Evolutionary conservation across 2,797 vertebrate genomes (phyloP), one percentile per base, ranked within the genome.

Genomic region (Poliocrania exsul): DNA sequence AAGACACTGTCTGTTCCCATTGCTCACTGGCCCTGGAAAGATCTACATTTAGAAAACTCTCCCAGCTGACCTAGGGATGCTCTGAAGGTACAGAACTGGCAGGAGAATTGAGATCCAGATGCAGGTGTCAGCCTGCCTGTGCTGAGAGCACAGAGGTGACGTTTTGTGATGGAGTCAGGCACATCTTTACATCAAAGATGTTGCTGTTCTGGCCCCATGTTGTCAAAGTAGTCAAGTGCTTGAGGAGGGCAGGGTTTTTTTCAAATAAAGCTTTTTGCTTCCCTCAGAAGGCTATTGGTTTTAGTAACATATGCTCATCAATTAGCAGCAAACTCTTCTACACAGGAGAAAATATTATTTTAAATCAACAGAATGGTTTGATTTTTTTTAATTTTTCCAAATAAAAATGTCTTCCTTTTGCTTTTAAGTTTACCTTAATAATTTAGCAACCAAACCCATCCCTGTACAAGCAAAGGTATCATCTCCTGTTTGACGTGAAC

Each of bases 1-100:
- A 90, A 61, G 61, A 77, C 61, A 11, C 62, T 61, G 80, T 74
- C 84, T 77, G 49, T 46, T 91, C 78, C 91, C 16, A 23, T 62
- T 54, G 57, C 70, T 62, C 1, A 0, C 17, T 0, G 0, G 56
- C 25, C 35, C 49, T 25, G 44, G 28, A 84, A 62, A 83, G 11
- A 35, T 83, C 37, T 5, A 0, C 13, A 13, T 72, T 37, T 66
- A 51, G 75, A 90, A 81, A 51, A 26, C 20, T 49, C 35, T 31
- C 17, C 17, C 17, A 11, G 54, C 35, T 1, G 2, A 37, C 23
- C 73, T 16, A 3, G 28, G 49, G 61, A 47, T 53, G 38, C 29
- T 50, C 54, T 33, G 50, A 57, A 64, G 24, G 51, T 47, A 23
- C 6, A 7, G 88, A 57, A 14, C 23, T 1, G 2, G 47, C 40